These are phyloP conservation scores for Pipistrellus pipistrellus DNA, from an alignment of 2,797 vertebrate species.

Conservation along the genomic window DNA sequence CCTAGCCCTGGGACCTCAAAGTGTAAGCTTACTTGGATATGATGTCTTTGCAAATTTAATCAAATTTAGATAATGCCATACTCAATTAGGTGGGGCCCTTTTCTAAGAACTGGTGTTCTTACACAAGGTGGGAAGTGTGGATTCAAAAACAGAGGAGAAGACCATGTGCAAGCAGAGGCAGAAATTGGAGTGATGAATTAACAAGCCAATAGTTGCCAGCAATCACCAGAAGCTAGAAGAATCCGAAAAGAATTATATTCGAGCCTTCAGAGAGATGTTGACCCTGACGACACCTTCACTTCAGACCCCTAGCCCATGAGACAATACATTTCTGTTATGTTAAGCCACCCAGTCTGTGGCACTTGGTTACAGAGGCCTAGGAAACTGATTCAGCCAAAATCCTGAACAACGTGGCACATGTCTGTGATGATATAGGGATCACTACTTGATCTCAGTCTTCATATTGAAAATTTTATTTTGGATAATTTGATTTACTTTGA, in stretches of 20 bases:
- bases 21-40: constrained; percentile 14
- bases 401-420: background rate
- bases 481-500: constrained; percentile 40
- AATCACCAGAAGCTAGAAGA: background rate
- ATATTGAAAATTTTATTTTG: constrained; percentile 39
- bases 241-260: background rate
- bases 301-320: background rate
- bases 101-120: background rate
- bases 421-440: background rate
- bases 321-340: background rate
- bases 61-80: background rate
- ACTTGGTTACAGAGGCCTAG: background rate
- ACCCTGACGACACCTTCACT: background rate
- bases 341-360: background rate
- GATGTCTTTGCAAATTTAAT: background rate
- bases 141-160: background rate
- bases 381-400: background rate
- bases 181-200: background rate
- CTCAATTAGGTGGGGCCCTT: background rate
- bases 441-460: constrained; percentile 32
- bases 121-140: background rate
- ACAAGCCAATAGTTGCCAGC: background rate
- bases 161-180: background rate
- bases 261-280: background rate
- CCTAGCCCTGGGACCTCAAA: background rate